These are phyloP conservation scores for Heteronetta atricapilla DNA, from an alignment of 2,113 vertebrate genomes.

Conservation along the genomic window DNA sequence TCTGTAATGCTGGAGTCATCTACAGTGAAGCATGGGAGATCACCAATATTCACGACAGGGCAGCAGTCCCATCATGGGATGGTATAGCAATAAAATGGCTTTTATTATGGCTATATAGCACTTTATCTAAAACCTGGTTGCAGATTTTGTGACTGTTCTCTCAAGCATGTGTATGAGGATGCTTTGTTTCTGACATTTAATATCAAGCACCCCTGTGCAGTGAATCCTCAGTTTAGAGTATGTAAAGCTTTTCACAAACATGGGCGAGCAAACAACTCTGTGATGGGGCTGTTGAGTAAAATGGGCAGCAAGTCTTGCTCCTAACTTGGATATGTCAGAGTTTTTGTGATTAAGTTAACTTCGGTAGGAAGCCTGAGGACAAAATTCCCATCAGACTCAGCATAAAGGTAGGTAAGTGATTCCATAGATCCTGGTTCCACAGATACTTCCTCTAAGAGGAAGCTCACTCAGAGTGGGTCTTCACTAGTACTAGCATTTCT, in stretches of 20 bases:
- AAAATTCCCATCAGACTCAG: not conserved
- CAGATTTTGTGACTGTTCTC: not conserved
- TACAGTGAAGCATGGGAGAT: slow-evolving; percentile 11
- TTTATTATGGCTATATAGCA: slow-evolving; percentile 17
- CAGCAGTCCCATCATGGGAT: not conserved
- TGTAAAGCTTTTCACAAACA: not conserved
- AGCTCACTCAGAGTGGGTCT: not conserved
- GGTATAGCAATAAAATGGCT: not conserved
- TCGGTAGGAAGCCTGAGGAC: not conserved
- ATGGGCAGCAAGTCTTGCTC: not conserved
- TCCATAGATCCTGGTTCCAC: not conserved
- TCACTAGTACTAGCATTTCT: not conserved
- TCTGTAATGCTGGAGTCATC: slow-evolving; percentile 21
- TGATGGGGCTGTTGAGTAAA: not conserved
- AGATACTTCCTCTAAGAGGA: not conserved
- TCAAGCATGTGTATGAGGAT: not conserved
- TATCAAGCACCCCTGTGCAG: not conserved
- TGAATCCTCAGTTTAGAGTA: slow-evolving; percentile 1
- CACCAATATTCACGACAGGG: slow-evolving; percentile 45
- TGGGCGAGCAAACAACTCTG: not conserved
- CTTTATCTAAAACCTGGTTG: not conserved
- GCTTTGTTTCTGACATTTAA: slow-evolving; percentile 15
- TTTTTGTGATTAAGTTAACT: not conserved
- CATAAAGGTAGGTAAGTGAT: not conserved
- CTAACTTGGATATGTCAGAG: not conserved